These are phyloP conservation scores for Elgaria multicarinata DNA, from an alignment of 2,113 vertebrate species.

Conservation along the genomic window DNA sequence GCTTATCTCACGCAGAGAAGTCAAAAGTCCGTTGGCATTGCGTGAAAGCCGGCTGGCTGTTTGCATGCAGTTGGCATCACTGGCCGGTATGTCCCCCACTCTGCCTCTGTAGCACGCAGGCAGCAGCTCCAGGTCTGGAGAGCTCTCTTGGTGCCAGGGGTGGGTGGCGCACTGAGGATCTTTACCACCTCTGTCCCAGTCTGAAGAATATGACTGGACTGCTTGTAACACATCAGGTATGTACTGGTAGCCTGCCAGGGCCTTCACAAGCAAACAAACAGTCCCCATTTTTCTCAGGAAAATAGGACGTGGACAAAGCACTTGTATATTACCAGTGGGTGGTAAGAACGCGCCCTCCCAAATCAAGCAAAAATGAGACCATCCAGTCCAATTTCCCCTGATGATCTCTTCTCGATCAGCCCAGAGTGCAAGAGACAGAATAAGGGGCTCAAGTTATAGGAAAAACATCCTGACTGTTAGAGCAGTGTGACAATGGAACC, in stretches of 20 bases:
- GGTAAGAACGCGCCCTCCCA: neutral
- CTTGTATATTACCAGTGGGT: neutral
- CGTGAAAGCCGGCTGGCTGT: rapidly evolving
- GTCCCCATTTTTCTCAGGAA: no score
- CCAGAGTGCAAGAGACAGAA: no score
- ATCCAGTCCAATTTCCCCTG: no score
- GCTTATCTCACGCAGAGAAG: neutral
- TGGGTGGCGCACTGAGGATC: neutral
- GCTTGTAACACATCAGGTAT: neutral
- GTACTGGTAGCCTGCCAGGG: neutral
- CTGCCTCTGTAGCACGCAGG: no score
- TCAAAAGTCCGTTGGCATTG: neutral
- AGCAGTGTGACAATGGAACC: no score
- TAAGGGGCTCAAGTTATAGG: no score
- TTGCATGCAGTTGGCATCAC: neutral
- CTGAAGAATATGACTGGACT: neutral
- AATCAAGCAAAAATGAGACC: neutral
- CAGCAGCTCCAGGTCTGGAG: neutral
- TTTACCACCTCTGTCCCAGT: neutral
- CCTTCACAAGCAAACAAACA: neutral
- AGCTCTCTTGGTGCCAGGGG: neutral
- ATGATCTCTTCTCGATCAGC: no score
- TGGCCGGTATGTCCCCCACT: neutral
- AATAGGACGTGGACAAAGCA: no score
- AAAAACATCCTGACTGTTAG: no score